Evolutionary conservation across 2,113 vertebrate species (phyloP).

Genomic region (Xenopus laevis): DNA sequence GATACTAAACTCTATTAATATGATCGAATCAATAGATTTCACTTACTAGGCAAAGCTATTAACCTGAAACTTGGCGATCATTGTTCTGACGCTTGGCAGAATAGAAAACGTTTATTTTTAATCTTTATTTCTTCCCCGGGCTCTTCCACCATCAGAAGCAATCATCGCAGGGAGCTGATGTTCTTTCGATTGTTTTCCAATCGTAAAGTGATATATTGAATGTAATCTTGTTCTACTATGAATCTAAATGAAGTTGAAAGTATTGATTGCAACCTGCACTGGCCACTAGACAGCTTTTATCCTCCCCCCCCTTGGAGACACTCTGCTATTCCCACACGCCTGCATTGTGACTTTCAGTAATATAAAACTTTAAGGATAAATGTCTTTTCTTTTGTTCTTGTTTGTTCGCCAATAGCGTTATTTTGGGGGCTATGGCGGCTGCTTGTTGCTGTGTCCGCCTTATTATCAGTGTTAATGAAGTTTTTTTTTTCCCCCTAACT

Average conservation of each 20-base stretch:
- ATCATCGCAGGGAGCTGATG: conserved; percentile 43
- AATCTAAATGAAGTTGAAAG: conserved; percentile 43
- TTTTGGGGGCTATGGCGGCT: conserved; percentile 24
- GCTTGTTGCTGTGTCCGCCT: conserved; percentile 55
- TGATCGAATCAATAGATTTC: conserved; percentile 42
- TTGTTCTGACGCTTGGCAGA: conserved; percentile 27
- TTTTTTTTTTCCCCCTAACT: conserved; percentile 57
- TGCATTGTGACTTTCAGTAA: conserved; percentile 35
- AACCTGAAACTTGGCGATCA: conserved; percentile 44
- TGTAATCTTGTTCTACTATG: conserved; percentile 46
- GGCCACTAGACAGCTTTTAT: conserved; percentile 29
- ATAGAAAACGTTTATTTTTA: conserved; percentile 45
- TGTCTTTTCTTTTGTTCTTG: neutral
- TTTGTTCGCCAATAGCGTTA: conserved; percentile 28
- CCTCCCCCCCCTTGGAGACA: conserved; percentile 18
- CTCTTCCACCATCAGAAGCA: conserved; percentile 43
- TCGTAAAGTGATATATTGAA: conserved; percentile 46
- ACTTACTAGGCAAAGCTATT: conserved; percentile 45
- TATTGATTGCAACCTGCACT: conserved; percentile 45
- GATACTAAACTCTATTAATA: conserved; percentile 44
- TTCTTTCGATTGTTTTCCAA: conserved; percentile 46
- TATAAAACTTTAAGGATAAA: conserved; percentile 41
- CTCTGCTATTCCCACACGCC: conserved; percentile 27
- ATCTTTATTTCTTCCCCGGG: conserved; percentile 45
- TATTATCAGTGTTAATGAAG: conserved; percentile 78